phyloP scores from a whole-genome alignment of 92 coral and sea anemone genomes.

The Porites evermanni region DNA sequence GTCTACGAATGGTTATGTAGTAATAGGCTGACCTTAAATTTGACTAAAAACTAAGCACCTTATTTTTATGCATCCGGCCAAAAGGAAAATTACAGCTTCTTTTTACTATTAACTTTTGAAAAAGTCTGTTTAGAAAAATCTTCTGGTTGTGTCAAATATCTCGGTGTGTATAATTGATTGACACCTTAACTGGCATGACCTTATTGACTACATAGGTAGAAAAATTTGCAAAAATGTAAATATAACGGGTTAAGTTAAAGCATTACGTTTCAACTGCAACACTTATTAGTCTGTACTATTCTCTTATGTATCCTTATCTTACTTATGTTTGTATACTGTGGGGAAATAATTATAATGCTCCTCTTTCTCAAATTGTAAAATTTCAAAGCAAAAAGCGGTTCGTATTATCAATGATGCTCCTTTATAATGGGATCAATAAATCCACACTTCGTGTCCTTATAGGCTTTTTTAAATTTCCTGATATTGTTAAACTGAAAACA shows the following conservation, averaged over 20 bases:
- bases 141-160: not conserved
- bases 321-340: not conserved
- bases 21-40: not conserved
- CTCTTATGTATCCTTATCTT: not conserved
- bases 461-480: too few species aligned
- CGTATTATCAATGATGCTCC: too few species aligned
- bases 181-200: not conserved
- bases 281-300: not conserved
- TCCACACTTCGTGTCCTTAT: too few species aligned
- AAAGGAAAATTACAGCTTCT: not conserved
- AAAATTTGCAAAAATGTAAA: not conserved
- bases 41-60: not conserved
- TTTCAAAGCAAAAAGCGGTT: not conserved
- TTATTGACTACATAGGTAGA: too few species aligned
- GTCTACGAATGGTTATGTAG: conserved; percentile 24
- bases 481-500: too few species aligned
- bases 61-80: not conserved
- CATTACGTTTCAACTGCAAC: conserved; percentile 2
- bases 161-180: not conserved
- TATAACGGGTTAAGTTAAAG: not conserved
- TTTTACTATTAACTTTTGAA: not conserved
- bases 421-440: too few species aligned
- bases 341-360: conserved; percentile 3
- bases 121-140: not conserved
- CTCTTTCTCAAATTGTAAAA: not conserved